These are phyloP conservation scores for Hycleus cichorii DNA, from an alignment of 1,140 invertebrate genomes.

Conservation along the genomic window DNA sequence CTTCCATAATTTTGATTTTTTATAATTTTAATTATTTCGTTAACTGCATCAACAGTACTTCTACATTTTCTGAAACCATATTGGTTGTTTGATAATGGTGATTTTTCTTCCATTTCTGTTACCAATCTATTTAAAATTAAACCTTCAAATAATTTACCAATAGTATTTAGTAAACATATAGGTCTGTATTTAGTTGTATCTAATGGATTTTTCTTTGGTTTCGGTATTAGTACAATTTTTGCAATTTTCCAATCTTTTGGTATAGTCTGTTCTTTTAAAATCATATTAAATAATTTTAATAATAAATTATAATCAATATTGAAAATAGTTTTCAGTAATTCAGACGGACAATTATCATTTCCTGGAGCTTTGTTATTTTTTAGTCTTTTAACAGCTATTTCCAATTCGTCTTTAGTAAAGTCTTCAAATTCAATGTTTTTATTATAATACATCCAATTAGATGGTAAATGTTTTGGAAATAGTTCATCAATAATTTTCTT, in stretches of 20 bases:
- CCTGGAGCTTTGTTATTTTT: constrained; percentile 18
- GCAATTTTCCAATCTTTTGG: constrained; percentile 1
- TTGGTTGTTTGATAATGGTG: constrained; percentile 15
- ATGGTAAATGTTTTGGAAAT: constrained; percentile 2
- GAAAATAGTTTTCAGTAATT: constrained; percentile 3
- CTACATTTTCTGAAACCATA: constrained; percentile 24
- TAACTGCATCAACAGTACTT: constrained; percentile 2
- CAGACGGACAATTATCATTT: constrained; percentile 15
- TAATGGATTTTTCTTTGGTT: not conserved
- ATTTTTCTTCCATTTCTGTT: constrained; percentile 12
- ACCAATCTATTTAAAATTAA: constrained; percentile 23
- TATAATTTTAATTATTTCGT: not conserved
- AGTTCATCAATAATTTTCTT: constrained; percentile 1
- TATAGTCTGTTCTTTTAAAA: not conserved
- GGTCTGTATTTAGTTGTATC: constrained; percentile 27
- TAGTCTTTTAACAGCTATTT: not conserved
- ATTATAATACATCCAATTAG: not conserved
- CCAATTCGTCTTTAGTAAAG: constrained; percentile 16
- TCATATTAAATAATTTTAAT: not conserved
- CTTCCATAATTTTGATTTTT: not conserved
- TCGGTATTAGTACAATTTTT: not conserved
- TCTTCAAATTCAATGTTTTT: not conserved
- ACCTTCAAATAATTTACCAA: constrained; percentile 30
- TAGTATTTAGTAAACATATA: constrained; percentile 30
- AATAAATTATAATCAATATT: not conserved